These are phyloP conservation scores for Micronisus gabar DNA, from an alignment of 2,113 vertebrate species.

Conservation along the genomic window DNA sequence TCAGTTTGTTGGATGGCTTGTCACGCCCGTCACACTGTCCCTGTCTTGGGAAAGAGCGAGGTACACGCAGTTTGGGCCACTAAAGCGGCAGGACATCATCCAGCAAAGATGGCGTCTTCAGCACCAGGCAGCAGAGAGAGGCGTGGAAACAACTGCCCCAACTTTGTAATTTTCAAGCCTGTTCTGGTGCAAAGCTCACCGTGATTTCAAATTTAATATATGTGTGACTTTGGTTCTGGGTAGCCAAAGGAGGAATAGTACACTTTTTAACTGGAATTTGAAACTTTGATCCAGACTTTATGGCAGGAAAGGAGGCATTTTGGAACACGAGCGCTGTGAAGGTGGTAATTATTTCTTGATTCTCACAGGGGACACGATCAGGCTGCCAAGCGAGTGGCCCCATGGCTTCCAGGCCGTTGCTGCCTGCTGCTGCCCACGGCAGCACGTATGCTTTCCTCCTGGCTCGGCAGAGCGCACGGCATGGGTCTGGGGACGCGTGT, in stretches of 20 bases:
- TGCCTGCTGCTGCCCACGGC: neutral
- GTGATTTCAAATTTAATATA: neutral
- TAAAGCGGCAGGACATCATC: neutral
- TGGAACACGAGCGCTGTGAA: neutral
- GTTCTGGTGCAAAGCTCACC: neutral
- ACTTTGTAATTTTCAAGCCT: neutral
- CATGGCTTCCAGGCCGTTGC: neutral
- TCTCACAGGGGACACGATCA: neutral
- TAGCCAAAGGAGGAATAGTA: neutral
- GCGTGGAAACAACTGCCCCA: rapidly evolving
- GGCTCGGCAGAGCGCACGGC: neutral
- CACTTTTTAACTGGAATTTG: neutral
- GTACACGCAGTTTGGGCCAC: rapidly evolving
- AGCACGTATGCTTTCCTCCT: neutral
- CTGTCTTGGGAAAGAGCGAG: neutral
- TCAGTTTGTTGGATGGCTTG: neutral
- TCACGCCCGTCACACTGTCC: neutral
- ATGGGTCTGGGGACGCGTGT: neutral
- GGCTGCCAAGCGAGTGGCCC: neutral
- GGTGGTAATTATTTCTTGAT: rapidly evolving
- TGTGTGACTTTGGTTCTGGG: neutral
- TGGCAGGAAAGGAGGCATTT: neutral
- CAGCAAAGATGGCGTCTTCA: neutral
- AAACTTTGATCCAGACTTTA: neutral
- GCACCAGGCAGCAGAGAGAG: neutral